Conservation (phyloP, 2,888 invertebrate species). For the Acanthosepion pharaonis region DNA sequence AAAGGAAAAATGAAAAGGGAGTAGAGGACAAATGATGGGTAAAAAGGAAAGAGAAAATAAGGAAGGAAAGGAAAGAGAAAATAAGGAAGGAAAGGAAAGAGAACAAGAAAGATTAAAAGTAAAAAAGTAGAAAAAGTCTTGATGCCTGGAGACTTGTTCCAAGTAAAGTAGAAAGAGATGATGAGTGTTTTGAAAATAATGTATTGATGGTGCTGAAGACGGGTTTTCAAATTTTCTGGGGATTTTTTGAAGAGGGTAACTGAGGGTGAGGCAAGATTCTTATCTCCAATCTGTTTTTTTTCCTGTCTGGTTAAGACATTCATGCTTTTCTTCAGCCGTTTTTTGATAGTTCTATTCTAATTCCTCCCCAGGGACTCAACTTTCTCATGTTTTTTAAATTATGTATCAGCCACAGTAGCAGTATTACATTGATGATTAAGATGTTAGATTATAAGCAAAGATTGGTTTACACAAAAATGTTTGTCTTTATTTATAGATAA, state of each 20-base stretch:
- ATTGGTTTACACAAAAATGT: background rate
- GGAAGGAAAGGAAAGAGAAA: too few species aligned
- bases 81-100: too few species aligned
- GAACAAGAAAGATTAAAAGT: too few species aligned
- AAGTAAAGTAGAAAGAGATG: background rate
- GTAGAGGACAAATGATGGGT: too few species aligned
- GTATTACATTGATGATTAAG: background rate
- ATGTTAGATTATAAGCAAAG: constrained; percentile 2
- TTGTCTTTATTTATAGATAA: too few species aligned
- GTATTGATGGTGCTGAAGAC: background rate
- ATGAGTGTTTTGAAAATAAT: background rate
- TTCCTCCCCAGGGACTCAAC: background rate
- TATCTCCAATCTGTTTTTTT: background rate
- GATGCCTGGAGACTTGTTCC: background rate
- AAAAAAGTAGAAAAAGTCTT: too few species aligned
- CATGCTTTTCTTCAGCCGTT: background rate
- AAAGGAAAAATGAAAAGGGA: too few species aligned
- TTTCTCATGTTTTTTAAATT: background rate
- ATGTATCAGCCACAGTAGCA: background rate
- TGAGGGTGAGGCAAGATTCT: background rate
- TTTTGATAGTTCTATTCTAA: background rate
- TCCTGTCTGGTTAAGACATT: background rate
- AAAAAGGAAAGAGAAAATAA: too few species aligned
- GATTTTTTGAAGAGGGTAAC: background rate
- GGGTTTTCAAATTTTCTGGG: background rate